phyloP scores from a whole-genome alignment of 2,113 vertebrate species.

The Sarotherodon lohbergeri region DNA sequence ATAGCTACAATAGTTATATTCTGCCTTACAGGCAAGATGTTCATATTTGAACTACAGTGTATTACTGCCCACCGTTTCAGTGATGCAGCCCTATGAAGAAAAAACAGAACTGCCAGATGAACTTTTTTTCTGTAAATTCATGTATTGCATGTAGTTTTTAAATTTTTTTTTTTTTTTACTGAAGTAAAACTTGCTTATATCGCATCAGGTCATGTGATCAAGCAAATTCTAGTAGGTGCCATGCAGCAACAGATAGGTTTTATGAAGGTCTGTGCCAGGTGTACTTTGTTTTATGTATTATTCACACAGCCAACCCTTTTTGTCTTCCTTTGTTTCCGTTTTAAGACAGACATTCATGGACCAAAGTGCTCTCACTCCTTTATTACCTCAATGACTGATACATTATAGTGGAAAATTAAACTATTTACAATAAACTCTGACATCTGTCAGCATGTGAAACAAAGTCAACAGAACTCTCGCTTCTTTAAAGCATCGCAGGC shows the following conservation, averaged over 20 bases:
- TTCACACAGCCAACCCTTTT: background rate
- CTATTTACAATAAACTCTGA: constrained; percentile 65
- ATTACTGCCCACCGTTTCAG: background rate
- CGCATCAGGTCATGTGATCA: background rate
- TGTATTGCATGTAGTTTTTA: background rate
- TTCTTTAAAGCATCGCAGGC: constrained; percentile 58
- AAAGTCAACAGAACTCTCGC: constrained; percentile 34
- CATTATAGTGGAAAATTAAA: constrained; percentile 55
- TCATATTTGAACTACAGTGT: background rate
- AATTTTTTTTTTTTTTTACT: background rate
- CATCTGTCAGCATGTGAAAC: constrained; percentile 42
- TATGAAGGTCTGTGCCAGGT: background rate
- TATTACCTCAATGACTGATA: constrained; percentile 62
- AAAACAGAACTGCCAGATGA: background rate
- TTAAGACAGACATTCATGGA: background rate
- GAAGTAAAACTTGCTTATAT: background rate
- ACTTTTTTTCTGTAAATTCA: background rate
- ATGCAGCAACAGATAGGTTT: background rate
- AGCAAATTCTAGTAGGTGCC: background rate
- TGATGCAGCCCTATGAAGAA: background rate
- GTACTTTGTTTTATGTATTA: background rate
- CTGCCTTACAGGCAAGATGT: background rate
- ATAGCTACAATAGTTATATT: background rate
- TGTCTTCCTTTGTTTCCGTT: background rate
- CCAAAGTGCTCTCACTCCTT: constrained; percentile 41